phyloP scores from a whole-genome alignment of 2,888 invertebrate species.

The Lottia scabra region DNA sequence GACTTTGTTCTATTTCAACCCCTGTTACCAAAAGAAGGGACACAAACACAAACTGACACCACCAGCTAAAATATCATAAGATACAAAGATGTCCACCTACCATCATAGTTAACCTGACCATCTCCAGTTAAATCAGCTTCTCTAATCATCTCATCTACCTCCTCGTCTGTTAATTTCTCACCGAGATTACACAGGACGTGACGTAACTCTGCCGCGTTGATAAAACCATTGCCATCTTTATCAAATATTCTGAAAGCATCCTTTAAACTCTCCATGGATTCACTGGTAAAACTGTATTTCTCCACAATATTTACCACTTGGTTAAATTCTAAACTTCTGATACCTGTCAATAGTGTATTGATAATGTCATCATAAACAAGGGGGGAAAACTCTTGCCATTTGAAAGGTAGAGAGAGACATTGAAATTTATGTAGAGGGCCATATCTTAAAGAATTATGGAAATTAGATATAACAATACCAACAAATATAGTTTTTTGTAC shows the following conservation, averaged over 20 bases:
- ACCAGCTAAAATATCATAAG: too few relatives aligned
- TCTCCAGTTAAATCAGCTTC: constrained; percentile 33
- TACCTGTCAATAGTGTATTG: not conserved
- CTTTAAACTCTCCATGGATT: constrained; percentile 6
- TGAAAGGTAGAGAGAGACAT: too few relatives aligned
- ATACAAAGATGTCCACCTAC: too few relatives aligned
- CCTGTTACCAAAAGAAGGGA: too few relatives aligned
- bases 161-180: constrained; percentile 11
- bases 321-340: constrained; percentile 7
- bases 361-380: too few relatives aligned
- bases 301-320: constrained; percentile 10
- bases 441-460: too few relatives aligned
- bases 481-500: too few relatives aligned
- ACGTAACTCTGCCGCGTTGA: constrained; percentile 26
- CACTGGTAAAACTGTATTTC: constrained; percentile 9
- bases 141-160: constrained; percentile 33
- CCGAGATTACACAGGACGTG: constrained; percentile 26
- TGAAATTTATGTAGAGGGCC: too few relatives aligned
- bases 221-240: constrained; percentile 35
- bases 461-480: too few relatives aligned
- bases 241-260: constrained; percentile 30
- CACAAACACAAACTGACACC: too few relatives aligned
- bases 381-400: too few relatives aligned
- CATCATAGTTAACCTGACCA: constrained; percentile 30
- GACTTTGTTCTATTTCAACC: too few relatives aligned